Base-by-base conservation (phyloP, 2,797 vertebrate genomes). In the Alca torda region DNA sequence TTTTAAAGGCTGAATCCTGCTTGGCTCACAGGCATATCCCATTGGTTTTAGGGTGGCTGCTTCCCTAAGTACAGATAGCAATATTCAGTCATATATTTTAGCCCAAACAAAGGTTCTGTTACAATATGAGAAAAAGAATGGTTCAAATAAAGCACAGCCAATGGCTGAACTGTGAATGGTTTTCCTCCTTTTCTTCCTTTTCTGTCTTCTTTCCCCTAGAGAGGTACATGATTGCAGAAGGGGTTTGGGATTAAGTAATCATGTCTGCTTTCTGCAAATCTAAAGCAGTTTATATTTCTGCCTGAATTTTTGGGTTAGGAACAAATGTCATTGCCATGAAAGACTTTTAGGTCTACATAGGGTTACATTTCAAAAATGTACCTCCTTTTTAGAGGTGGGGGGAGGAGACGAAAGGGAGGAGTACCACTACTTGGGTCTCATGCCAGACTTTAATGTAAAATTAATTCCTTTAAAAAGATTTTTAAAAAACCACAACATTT, bases 401-500 rank as follows among this genome's bases (percentile, higher is more conserved):
- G 26, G 37, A 60, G 31, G 26, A 89, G 30, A 87, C 25, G 65
- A 5, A 74, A 74, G 10, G 56, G 28, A 69, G 33, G 61, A 94
- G 19, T 67, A 87, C 35, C 54, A 50, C 68, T 64, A 13, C 70
- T 87, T 70, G 59, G 90, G 75, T 96, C 95, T 97, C 76, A 95
- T 95, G 83, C 94, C 90, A 96, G 94, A 93, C 93, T 98, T 97
- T 98, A 98, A 98, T 97, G 96, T 97, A 98, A 97, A 98, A 98
- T 98, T 98, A 98, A 97, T 98, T 98, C 96, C 95, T 97, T 97
- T 96, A 75, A 97, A 97, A 97, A 96, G 91, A 95, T 86, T 96
- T 97, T 93, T 89, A 3, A 86, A 96, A 97, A 97, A 96, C 51
- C 96, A 96, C 97, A 98, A 99, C 98, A 98, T 98, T 98, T 98